Evolutionary conservation across 2,888 invertebrate species (phyloP), one percentile per base, ranked within the genome.

Genomic region (Beris morrisii): DNA sequence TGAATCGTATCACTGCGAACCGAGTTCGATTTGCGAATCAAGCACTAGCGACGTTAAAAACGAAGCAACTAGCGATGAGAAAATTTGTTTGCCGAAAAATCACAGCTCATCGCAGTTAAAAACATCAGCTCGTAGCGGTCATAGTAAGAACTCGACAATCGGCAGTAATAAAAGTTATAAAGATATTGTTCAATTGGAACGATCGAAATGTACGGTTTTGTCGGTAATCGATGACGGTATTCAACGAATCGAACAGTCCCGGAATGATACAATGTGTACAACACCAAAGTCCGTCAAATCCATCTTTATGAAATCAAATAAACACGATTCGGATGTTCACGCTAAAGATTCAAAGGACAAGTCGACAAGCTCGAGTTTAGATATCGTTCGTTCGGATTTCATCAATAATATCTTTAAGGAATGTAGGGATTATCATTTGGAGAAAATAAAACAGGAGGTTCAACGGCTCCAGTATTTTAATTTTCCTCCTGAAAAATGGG

Each of bases 371-470:
- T 31, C 11, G 1, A 32, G 38, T 12, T n/a, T 30, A n/a, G 58
- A 59, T 3, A 15, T 64, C 45, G 46, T 68, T 7, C 31, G 58
- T 6, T 64, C 68, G 11, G 63, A 66, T 13, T 57, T 68, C 4
- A 44, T 68, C 9, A n/a, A 48, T 12, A 59, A 66, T 6, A 64
- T 68, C 48, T 64, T 68, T 12, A 68, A 68, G 28, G 66, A 66
- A 31, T 58, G 54, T 54, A 63, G 68, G 6, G 58, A 58, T 12
- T 64, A 64, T 28, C 68, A 68, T 55, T 52, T 68, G 55, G 57
- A 68, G 15, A 68, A 68, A 43, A 68, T 68, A 44, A 58, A 54
- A 12, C 66, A 64, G 43, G 68, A 68, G 38, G 65, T 68, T 5
- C 57, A 66, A 44, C 66, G 68, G 11, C 32, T 68, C 5, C 64